Conservation (phyloP, 2,113 vertebrate genomes). For the Triplophysa rosa region DNA sequence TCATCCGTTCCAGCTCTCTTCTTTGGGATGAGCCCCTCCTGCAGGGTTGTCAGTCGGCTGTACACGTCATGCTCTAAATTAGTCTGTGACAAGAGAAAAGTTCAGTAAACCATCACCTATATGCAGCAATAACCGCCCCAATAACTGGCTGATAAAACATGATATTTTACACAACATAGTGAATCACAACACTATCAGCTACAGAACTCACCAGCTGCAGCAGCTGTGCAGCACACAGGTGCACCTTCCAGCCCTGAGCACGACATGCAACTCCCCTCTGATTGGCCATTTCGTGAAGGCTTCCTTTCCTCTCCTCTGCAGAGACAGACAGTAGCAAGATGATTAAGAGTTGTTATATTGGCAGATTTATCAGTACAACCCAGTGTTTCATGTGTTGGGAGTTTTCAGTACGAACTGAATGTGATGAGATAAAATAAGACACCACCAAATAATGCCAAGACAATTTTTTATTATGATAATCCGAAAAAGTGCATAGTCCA, state of each 20-base stretch:
- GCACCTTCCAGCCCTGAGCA: slow-evolving; percentile 98
- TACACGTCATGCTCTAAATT: slow-evolving; percentile 96
- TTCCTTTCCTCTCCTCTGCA: slow-evolving; percentile 96
- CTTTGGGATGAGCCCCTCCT: slow-evolving; percentile 97
- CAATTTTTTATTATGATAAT: too few relatives aligned
- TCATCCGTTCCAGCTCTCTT: slow-evolving; percentile 93
- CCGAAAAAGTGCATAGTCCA: too few relatives aligned
- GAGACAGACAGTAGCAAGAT: not conserved
- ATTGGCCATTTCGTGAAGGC: slow-evolving; percentile 93
- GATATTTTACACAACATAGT: not conserved
- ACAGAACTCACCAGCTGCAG: slow-evolving; percentile 88
- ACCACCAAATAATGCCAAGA: too few relatives aligned
- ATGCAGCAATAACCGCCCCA: not conserved
- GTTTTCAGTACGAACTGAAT: too few relatives aligned
- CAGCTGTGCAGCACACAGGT: slow-evolving; percentile 94
- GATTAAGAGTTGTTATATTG: not conserved
- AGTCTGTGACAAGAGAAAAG: slow-evolving; percentile 69
- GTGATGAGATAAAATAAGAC: too few relatives aligned
- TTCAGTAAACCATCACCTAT: not conserved
- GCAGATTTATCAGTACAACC: too few relatives aligned
- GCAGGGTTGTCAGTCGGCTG: slow-evolving; percentile 89
- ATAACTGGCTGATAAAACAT: not conserved
- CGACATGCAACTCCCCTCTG: slow-evolving; percentile 95
- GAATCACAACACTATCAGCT: not conserved
- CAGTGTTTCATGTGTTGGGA: too few relatives aligned